Evolutionary conservation across 2,113 vertebrate species (phyloP).

Genomic region (Todiramphus chloris): DNA sequence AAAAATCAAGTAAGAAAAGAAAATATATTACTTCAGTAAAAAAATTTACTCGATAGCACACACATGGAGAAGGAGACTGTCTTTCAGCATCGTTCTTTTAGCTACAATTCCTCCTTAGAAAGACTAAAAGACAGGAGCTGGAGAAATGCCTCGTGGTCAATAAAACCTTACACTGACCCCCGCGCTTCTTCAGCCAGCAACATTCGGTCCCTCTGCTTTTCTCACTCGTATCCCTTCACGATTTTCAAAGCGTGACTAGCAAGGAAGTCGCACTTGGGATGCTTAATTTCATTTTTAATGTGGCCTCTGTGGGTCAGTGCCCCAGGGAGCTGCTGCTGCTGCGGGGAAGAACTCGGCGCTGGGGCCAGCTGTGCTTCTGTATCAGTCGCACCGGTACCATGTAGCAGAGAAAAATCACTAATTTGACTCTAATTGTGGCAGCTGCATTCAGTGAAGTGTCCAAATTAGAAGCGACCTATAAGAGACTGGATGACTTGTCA

Average conservation of each 20-base stretch:
- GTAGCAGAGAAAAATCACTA: constrained; percentile 64
- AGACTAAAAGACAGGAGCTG: neutral
- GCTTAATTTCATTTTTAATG: constrained; percentile 63
- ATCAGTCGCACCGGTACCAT: constrained; percentile 44
- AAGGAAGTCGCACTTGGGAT: constrained; percentile 22
- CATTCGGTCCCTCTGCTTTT: neutral
- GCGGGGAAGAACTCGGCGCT: constrained; percentile 42
- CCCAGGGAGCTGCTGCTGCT: neutral
- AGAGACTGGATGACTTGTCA: constrained; percentile 34
- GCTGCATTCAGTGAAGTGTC: constrained; percentile 68
- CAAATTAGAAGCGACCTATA: constrained; percentile 63
- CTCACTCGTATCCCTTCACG: neutral
- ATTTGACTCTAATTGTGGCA: constrained; percentile 67
- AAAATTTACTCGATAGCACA: neutral
- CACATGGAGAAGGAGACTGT: neutral
- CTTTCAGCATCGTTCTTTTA: neutral
- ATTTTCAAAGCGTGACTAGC: constrained; percentile 19
- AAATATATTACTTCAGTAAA: neutral
- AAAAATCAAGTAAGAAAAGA: neutral
- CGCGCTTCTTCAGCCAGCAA: neutral
- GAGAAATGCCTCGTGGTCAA: neutral
- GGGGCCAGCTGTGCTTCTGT: constrained; percentile 61
- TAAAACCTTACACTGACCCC: neutral
- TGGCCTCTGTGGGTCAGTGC: constrained; percentile 43
- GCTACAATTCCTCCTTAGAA: neutral